These are phyloP conservation scores for Gallinago media DNA, from an alignment of 2,113 vertebrate species.

Conservation along the genomic window DNA sequence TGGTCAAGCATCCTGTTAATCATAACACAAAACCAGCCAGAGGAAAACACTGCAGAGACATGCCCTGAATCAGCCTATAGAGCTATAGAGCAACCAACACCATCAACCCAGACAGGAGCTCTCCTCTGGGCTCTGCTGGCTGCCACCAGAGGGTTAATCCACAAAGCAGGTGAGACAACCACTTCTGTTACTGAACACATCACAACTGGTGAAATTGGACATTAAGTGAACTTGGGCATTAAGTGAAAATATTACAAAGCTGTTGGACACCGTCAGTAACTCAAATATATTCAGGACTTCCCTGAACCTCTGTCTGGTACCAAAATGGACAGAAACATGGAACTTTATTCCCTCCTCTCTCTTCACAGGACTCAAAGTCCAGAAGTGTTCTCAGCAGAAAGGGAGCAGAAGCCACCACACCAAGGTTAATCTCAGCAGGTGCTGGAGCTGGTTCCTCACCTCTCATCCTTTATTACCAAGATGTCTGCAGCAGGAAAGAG, in stretches of 20 bases:
- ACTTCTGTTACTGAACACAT: not conserved
- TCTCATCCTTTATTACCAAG: not conserved
- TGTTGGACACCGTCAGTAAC: not conserved
- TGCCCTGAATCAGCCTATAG: not conserved
- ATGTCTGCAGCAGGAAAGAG: not conserved
- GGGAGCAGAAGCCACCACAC: not conserved
- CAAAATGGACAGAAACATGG: no score
- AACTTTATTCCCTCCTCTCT: not conserved
- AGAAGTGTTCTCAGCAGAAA: not conserved
- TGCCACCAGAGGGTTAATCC: not conserved
- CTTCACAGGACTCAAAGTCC: not conserved
- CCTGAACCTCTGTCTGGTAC: no score
- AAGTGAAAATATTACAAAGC: not conserved
- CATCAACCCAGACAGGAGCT: not conserved
- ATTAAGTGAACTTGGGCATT: not conserved
- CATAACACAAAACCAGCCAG: not conserved
- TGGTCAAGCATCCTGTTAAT: constrained; percentile 8
- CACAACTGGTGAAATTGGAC: not conserved
- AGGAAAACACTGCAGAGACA: not conserved
- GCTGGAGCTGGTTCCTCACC: not conserved
- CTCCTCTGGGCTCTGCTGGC: not conserved
- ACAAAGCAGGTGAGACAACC: not conserved
- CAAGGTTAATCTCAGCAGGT: not conserved
- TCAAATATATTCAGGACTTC: not conserved
- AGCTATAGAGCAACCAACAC: not conserved